Evolutionary conservation across 2,888 invertebrate species (phyloP), one percentile per base, ranked within the genome.

Genomic region (Elmis aenea): DNA sequence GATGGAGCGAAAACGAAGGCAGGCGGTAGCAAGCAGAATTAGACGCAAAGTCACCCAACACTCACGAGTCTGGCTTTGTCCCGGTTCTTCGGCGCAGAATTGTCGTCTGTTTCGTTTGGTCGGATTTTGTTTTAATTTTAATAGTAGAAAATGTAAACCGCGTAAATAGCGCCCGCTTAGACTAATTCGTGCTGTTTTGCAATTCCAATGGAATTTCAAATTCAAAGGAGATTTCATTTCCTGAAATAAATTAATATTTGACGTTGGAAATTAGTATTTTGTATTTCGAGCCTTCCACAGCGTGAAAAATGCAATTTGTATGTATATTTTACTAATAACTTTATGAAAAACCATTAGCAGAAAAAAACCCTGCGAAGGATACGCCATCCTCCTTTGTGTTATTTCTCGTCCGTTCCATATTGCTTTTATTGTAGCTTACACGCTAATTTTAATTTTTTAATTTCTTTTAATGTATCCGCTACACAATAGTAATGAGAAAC

Each of bases 161-260:
- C 37, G 37, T 33, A 36, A 42, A 37, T 42, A 42, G 36, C 33
- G 37, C 33, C 33, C 33, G 33, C 33, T 32, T 42, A 36, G 28
- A 36, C 41, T 42, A 42, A 42, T 42, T 42, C 36, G 41, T 29
- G 33, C 28, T 27, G 25, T 27, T 37, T 37, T 37, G 31, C 32
- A 37, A 37, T 37, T 37, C 22, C 22, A 18, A 27, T 31, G 15
- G 41, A 41, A 36, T 36, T 41, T 32, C 37, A 33, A 42, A 42
- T 42, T 36, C 29, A 37, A 37, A 37, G 22, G 33, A 33, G 33
- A 42, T 28, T 33, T 32, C 41, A 42, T 42, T 42, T 42, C 41
- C 41, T 36, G 36, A 37, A 28, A 29, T 37, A 37, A 42, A 42
- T 42, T 36, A 42, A 36, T 37, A 26, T 37, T 41, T 16, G 36